Evolutionary conservation across 1,140 invertebrate species (phyloP), one percentile per base, ranked within the genome.

Genomic region (Drosophila baimaii): DNA sequence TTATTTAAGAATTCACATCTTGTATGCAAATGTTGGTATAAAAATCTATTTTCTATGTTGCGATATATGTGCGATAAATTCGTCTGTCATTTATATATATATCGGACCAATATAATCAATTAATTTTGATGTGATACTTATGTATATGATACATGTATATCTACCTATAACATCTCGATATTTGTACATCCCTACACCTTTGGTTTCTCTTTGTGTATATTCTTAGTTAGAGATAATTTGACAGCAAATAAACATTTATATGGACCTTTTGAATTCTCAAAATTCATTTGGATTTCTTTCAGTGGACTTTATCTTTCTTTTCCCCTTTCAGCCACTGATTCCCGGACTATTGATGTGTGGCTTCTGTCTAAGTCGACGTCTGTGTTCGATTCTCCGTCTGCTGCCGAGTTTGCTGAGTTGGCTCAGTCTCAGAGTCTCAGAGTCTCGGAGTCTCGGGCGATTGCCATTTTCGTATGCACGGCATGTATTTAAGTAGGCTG

Each of bases 401-500:
- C 27, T 31, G 35, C 44, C 51, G 43, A 47, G 63, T 29, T 57
- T 47, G 37, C 29, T 33, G 49, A 35, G 49, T 19, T 52, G 29
- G 49, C 49, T 15, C 12, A 31, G 49, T 13, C 29, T 12, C 19
- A 13, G 29, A 33, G 49, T 37, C 56, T 43, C 59, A 43, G 39
- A 33, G 31, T 13, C 29, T 12, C 19, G 19, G 29, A 33, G 49
- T 37, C 56, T 43, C 59, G 46, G 39, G 31, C 47, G 71, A 75
- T 58, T 31, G 47, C 69, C 79, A 78, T 77, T 69, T 85, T 79
- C 62, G 80, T 79, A 88, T 82, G 83, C 79, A 88, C 65, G 83
- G 59, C 79, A 79, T 88, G 83, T 88, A 66, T 82, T 86, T 79
- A 88, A 88, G 79, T 83, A 79, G 83, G 79, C 79, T 66, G 61